Conservation (phyloP, 2,888 invertebrate species). For the Scaptomyza polygonia region DNA sequence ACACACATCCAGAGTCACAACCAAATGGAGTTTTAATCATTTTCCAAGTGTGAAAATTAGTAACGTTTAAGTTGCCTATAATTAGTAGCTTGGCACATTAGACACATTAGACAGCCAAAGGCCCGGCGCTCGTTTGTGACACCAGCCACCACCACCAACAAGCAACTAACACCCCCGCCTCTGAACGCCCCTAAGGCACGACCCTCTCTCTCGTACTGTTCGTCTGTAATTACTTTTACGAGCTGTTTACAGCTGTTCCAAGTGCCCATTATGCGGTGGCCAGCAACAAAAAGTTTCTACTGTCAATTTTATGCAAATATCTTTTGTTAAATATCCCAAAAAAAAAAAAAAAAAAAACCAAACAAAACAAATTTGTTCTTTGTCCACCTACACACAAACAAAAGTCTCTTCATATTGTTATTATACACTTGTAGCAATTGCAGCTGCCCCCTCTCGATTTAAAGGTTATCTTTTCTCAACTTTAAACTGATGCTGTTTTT, state of each 20-base stretch:
- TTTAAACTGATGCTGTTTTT: constrained; percentile 41
- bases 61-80: constrained; percentile 79
- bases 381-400: constrained; percentile 47
- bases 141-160: constrained; percentile 20
- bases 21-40: constrained; percentile 84
- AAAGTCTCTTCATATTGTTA: constrained; percentile 36
- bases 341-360: constrained; percentile 24
- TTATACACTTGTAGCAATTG: constrained; percentile 52
- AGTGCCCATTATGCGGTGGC: constrained; percentile 76
- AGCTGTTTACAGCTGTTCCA: constrained; percentile 83
- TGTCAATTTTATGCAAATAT: constrained; percentile 81
- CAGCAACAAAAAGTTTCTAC: constrained; percentile 51
- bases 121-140: constrained; percentile 62
- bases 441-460: constrained; percentile 22
- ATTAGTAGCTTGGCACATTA: constrained; percentile 60
- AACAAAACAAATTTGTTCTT: constrained; percentile 44
- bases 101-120: constrained; percentile 30
- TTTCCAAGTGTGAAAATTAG: constrained; percentile 81
- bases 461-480: not conserved
- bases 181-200: not conserved
- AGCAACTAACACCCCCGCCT: constrained; percentile 17
- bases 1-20: constrained; percentile 26
- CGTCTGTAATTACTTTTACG: constrained; percentile 81
- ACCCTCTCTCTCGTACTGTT: constrained; percentile 3
- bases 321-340: constrained; percentile 44